Evolutionary conservation across 2,797 vertebrate genomes (phyloP).

Genomic region (Melanotaenia trifasciata): DNA sequence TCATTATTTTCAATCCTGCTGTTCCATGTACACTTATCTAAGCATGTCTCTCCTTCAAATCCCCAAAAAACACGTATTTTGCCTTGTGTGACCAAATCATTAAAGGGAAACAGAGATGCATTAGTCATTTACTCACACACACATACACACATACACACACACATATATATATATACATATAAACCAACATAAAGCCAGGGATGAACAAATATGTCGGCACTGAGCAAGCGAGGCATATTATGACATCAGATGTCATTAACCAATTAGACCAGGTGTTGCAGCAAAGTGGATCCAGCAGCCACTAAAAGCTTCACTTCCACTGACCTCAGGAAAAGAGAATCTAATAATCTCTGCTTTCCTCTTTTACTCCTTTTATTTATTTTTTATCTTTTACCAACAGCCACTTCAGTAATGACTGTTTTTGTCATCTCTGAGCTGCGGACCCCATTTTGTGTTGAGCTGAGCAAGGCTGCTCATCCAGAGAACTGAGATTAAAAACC

Average conservation of each 20-base stretch:
- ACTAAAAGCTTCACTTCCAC: slow-evolving; percentile 73
- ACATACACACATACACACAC: neutral
- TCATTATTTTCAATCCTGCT: neutral
- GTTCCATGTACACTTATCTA: neutral
- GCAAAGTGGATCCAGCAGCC: slow-evolving; percentile 62
- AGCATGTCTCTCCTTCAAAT: neutral
- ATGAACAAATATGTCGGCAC: slow-evolving; percentile 33
- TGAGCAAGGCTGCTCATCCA: slow-evolving; percentile 62
- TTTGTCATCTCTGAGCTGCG: slow-evolving; percentile 43
- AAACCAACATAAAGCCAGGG: slow-evolving; percentile 15
- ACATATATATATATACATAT: too few species aligned
- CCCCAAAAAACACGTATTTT: neutral
- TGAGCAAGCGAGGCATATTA: slow-evolving; percentile 55
- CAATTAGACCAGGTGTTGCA: slow-evolving; percentile 76
- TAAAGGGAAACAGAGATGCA: neutral
- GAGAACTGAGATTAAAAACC: slow-evolving; percentile 54
- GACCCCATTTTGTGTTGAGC: slow-evolving; percentile 57
- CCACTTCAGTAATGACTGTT: slow-evolving; percentile 47
- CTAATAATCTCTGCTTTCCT: slow-evolving; percentile 68
- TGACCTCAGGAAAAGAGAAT: slow-evolving; percentile 79
- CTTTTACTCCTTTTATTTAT: neutral
- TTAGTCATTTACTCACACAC: slow-evolving; percentile 8
- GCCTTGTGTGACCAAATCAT: neutral
- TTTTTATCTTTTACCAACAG: slow-evolving; percentile 49
- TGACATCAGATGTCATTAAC: slow-evolving; percentile 80